phyloP scores from a whole-genome alignment of 2,797 vertebrate species.

The Heterohyrax brucei region DNA sequence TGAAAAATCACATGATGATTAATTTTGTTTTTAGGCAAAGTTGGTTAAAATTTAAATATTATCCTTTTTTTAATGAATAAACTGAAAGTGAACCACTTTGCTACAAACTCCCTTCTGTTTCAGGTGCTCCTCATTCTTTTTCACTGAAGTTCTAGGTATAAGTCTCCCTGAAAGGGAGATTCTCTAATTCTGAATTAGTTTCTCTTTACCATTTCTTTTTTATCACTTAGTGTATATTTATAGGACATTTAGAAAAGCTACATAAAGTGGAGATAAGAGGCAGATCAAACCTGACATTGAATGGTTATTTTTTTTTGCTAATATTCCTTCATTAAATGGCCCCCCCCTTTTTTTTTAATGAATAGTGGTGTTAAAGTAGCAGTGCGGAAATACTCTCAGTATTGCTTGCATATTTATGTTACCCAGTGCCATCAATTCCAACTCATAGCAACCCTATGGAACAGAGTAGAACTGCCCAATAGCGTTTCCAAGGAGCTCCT shows the following conservation, averaged over 20 bases:
- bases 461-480: too few relatives aligned
- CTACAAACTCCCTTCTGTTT: background rate
- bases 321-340: constrained; percentile 31
- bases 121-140: background rate
- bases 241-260: background rate
- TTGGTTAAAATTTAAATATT: constrained; percentile 53
- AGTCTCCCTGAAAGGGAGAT: background rate
- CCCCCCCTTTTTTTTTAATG: constrained; percentile 20
- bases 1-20: constrained; percentile 32
- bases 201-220: background rate
- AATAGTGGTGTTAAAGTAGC: background rate
- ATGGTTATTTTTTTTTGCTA: background rate
- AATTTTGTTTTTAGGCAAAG: constrained; percentile 31
- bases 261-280: constrained; percentile 23
- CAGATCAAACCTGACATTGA: background rate
- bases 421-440: too few relatives aligned
- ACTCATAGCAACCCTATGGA: too few relatives aligned
- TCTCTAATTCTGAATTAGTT: constrained; percentile 37
- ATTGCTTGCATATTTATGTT: background rate
- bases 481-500: too few relatives aligned
- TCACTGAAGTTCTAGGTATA: background rate
- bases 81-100: background rate
- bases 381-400: constrained; percentile 49
- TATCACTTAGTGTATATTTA: background rate
- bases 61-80: background rate